Conservation (phyloP, 64 coral and sea anemone species). For the Hydrozoanthus tunicans region DNA sequence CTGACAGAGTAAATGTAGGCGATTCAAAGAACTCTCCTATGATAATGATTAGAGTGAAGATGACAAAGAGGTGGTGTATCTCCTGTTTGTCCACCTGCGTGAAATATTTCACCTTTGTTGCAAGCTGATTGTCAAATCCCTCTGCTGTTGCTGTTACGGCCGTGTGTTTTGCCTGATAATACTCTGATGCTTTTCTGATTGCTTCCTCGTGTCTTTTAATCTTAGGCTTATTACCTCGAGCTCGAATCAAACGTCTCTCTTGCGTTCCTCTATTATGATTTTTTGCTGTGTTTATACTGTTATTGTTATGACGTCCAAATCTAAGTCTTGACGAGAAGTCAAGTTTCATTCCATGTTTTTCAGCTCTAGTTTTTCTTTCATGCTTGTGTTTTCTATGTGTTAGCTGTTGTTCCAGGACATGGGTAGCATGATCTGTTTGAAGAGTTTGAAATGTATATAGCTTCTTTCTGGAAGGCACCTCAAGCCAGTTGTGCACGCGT, state of each 20-base stretch:
- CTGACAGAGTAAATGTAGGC: constrained; percentile 7
- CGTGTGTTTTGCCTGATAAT: not conserved
- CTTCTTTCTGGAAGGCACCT: not conserved
- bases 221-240: not conserved
- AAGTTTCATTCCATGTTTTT: not conserved
- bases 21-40: constrained; percentile 42
- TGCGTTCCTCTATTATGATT: not conserved
- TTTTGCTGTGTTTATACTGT: not conserved
- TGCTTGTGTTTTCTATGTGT: not conserved
- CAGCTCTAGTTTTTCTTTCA: not conserved
- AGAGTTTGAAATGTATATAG: not conserved
- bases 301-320: not conserved
- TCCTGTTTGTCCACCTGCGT: constrained; percentile 1
- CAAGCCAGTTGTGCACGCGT: not conserved
- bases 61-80: constrained; percentile 4
- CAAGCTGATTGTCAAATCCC: not conserved
- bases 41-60: constrained; percentile 8
- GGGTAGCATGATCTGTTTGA: not conserved
- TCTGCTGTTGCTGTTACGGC: not conserved
- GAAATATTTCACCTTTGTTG: not conserved
- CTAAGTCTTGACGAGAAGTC: not conserved
- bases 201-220: not conserved
- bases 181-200: not conserved
- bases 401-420: not conserved
- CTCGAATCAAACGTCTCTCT: not conserved